A percentile compares a stretch with the other conserved stretches of the same genome.
Conservation (phyloP, 2,113 vertebrate genomes). For the Emydura subglobosa region DNA sequence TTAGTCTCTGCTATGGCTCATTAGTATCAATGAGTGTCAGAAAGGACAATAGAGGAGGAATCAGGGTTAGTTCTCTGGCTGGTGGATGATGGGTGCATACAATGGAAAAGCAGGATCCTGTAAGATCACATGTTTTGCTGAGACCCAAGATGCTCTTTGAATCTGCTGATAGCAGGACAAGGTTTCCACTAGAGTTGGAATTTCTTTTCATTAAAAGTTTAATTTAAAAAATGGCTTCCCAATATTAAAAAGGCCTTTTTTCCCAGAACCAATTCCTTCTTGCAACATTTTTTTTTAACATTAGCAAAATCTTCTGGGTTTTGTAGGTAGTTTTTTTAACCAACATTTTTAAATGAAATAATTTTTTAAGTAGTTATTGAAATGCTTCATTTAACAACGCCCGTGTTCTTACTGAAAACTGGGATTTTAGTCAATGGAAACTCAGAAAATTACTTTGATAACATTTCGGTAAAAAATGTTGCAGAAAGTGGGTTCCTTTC, state of each 20-base stretch:
- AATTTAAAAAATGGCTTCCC: background rate
- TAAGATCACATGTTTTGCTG: background rate
- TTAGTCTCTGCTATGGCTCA: background rate
- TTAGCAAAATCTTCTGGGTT: background rate
- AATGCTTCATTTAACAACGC: background rate
- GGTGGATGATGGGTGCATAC: rapidly evolving
- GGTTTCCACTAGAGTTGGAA: background rate
- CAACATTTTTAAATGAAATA: too few relatives aligned
- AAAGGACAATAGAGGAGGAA: background rate
- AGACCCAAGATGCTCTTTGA: rapidly evolving
- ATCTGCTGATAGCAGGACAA: rapidly evolving
- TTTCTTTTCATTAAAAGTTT: background rate
- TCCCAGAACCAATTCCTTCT: background rate
- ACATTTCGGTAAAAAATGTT: background rate
- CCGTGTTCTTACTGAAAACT: background rate
- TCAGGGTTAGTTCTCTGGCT: background rate
- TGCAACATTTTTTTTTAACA: background rate
- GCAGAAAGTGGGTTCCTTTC: background rate
- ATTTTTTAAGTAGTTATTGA: background rate
- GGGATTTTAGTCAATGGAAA: background rate
- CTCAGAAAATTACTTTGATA: background rate
- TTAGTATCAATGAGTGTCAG: rapidly evolving
- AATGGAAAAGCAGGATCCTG: background rate
- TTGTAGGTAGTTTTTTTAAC: background rate
- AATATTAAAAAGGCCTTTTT: background rate